phyloP scores from a whole-genome alignment of 2,888 invertebrate genomes.

The Cantharis nigra region DNA sequence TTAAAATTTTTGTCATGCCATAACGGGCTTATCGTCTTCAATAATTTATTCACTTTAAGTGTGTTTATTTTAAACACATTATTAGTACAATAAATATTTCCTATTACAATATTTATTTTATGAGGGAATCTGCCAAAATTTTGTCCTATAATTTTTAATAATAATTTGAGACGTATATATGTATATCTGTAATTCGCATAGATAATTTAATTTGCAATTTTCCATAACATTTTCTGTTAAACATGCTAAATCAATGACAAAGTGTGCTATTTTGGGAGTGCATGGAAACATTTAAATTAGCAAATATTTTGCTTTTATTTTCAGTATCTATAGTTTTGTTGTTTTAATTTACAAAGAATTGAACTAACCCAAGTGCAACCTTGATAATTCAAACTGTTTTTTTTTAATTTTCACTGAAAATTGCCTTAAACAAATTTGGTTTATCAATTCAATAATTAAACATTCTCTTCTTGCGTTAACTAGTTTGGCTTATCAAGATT shows the following conservation, averaged over 20 bases:
- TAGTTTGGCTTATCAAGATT: not conserved
- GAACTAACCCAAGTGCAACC: not conserved
- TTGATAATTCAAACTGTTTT: not conserved
- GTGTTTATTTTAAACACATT: not conserved
- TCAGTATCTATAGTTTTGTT: not conserved
- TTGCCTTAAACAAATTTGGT: not conserved
- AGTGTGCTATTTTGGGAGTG: not conserved
- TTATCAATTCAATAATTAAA: not conserved
- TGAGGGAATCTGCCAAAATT: not conserved
- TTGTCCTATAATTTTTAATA: not conserved
- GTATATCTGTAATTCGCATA: not conserved
- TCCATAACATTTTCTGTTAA: not conserved
- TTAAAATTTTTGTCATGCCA: slow-evolving; percentile 26
- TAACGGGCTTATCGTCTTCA: not conserved
- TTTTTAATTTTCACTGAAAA: not conserved
- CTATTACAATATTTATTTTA: not conserved
- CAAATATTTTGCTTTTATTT: not conserved
- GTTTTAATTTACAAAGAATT: not conserved
- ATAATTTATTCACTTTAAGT: not conserved
- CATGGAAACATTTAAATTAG: not conserved
- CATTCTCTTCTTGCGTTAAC: not conserved
- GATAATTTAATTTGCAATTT: not conserved
- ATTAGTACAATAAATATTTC: not conserved
- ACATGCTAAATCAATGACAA: not conserved
- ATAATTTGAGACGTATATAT: not conserved